Conservation (phyloP, 2,113 vertebrate species). For the Spilogale gracilis region DNA sequence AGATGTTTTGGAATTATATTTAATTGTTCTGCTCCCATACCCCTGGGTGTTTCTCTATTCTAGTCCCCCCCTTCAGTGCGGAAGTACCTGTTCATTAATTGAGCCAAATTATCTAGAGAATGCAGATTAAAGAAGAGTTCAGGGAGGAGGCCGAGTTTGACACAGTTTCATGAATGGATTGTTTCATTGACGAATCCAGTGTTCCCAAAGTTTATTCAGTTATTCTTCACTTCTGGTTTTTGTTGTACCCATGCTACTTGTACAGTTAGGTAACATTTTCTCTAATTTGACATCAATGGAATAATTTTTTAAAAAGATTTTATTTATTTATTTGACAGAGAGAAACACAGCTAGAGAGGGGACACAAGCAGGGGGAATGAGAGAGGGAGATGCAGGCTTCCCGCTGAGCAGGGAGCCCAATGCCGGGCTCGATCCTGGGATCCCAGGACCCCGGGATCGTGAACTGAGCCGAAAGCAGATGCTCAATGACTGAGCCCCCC, state of each 20-base stretch:
- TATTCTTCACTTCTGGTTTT: background rate
- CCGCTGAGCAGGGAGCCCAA: too few species aligned
- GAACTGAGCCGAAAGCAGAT: too few species aligned
- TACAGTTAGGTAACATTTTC: background rate
- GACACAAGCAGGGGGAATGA: too few species aligned
- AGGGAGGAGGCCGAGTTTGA: background rate
- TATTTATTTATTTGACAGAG: too few species aligned
- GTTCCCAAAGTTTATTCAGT: background rate
- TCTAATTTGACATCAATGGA: background rate
- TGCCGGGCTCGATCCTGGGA: too few species aligned
- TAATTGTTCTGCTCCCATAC: background rate
- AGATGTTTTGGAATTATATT: conserved; percentile 9
- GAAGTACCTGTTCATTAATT: background rate
- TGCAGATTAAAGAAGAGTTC: background rate
- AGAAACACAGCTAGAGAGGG: too few species aligned
- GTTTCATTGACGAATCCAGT: background rate
- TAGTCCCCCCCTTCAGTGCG: background rate
- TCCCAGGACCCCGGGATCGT: too few species aligned
- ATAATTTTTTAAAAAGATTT: background rate
- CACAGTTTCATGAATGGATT: conserved; percentile 2
- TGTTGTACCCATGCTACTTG: background rate
- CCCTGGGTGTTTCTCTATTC: background rate
- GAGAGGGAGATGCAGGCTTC: too few species aligned
- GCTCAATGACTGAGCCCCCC: too few species aligned
- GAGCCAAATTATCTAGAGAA: background rate